Evolutionary conservation across 2,888 invertebrate genomes (phyloP).

Genomic region (Drosophila aldrichi): DNA sequence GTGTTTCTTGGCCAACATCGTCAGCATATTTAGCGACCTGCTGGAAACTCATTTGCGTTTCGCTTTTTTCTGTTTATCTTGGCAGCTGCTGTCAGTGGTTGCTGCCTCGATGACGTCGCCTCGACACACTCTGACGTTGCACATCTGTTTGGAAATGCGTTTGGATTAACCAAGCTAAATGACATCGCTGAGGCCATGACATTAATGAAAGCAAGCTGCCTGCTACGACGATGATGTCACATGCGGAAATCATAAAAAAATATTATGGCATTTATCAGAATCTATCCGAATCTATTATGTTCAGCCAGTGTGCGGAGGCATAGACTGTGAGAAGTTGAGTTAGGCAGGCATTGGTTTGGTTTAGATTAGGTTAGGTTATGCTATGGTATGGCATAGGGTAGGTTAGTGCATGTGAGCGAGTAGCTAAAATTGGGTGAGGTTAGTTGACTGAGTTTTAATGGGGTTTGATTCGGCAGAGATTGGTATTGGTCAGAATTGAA

Average conservation of each 20-base stretch:
- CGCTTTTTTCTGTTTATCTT: conserved; percentile 54
- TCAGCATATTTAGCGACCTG: conserved; percentile 54
- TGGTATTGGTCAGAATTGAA: not conserved
- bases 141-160: conserved; percentile 68
- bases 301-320: not conserved
- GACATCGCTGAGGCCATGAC: conserved; percentile 28
- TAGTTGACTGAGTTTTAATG: not conserved
- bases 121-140: conserved; percentile 58
- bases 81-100: conserved; percentile 55
- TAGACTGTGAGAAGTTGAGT: not conserved
- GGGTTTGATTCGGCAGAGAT: not conserved
- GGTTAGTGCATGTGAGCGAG: not conserved
- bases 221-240: conserved; percentile 14
- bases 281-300: not conserved
- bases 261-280: not conserved
- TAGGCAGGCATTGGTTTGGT: not conserved
- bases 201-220: conserved; percentile 13
- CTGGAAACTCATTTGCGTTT: conserved; percentile 53
- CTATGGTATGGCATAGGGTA: not conserved
- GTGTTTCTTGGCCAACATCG: conserved; percentile 30
- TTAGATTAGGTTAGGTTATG: not conserved
- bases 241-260: not conserved
- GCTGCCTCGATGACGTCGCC: conserved; percentile 56
- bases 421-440: not conserved
- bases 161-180: conserved; percentile 45